Evolutionary conservation across 2,888 invertebrate genomes (phyloP).

Genomic region (Osedax frankpressi): DNA sequence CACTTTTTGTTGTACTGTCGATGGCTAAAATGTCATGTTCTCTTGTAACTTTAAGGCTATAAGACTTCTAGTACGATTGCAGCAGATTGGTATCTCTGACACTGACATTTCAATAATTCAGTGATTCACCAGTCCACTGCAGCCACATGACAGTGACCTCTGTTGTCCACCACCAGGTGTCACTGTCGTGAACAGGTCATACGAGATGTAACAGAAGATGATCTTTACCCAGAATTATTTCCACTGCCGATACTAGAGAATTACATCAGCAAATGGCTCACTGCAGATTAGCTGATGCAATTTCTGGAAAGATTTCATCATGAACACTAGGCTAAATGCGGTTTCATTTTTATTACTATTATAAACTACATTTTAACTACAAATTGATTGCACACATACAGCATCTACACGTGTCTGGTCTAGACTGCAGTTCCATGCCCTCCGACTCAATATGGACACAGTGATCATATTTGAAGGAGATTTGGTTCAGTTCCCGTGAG

Average conservation of each 20-base stretch:
- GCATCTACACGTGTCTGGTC: background rate
- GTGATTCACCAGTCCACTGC: background rate
- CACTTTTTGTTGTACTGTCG: too few species aligned
- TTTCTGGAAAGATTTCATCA: background rate
- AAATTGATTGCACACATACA: background rate
- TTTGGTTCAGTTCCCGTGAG: background rate
- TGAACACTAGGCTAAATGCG: background rate
- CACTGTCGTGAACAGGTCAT: background rate
- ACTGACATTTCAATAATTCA: background rate
- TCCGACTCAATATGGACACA: background rate
- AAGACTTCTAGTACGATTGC: background rate
- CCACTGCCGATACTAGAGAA: too few species aligned
- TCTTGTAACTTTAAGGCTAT: too few species aligned
- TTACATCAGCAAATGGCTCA: slow-evolving; percentile 1
- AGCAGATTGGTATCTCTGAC: background rate
- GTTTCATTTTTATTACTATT: background rate
- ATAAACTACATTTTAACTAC: background rate
- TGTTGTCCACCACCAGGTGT: background rate
- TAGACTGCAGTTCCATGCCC: background rate
- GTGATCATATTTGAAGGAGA: background rate
- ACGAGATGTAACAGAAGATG: background rate
- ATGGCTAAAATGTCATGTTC: too few species aligned
- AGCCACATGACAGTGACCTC: background rate
- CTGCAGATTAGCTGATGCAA: slow-evolving; percentile 4
- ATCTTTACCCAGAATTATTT: background rate